Conservation (phyloP, 1,140 invertebrate genomes). For the Rhyacophila brunnea region DNA sequence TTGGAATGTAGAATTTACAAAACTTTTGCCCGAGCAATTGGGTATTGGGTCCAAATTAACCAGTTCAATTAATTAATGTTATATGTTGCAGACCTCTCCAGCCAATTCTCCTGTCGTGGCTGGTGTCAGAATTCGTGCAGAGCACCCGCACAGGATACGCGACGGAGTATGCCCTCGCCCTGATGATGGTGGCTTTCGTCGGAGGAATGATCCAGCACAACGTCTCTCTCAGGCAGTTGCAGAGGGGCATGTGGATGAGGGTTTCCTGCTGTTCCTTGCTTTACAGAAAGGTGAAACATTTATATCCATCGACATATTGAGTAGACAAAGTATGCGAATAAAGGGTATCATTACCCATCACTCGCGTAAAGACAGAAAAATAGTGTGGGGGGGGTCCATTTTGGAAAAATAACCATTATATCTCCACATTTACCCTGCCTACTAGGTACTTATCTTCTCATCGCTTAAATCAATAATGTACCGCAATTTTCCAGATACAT, state of each 20-base stretch:
- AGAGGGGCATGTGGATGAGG: conserved; percentile 55
- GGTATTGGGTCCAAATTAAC: neutral
- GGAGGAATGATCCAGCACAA: conserved; percentile 50
- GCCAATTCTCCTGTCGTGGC: conserved; percentile 47
- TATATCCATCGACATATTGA: too few species aligned
- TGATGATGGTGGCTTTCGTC: conserved; percentile 47
- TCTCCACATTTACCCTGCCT: too few species aligned
- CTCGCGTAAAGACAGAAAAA: too few species aligned
- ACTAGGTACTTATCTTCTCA: too few species aligned
- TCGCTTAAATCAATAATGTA: too few species aligned
- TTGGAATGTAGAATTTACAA: too few species aligned
- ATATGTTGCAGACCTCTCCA: conserved; percentile 46
- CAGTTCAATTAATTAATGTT: too few species aligned
- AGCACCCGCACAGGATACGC: conserved; percentile 47
- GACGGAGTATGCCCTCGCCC: conserved; percentile 44
- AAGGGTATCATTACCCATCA: too few species aligned
- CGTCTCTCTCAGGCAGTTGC: conserved; percentile 47
- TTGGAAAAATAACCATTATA: too few species aligned
- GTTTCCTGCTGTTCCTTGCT: conserved; percentile 60
- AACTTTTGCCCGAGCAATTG: neutral
- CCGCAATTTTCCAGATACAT: too few species aligned
- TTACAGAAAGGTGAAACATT: conserved; percentile 55
- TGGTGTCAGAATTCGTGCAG: conserved; percentile 49
- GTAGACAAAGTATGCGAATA: too few species aligned
- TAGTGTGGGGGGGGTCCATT: too few species aligned